Conservation (phyloP, 1,140 invertebrate species). For the Drepana arcuata region DNA sequence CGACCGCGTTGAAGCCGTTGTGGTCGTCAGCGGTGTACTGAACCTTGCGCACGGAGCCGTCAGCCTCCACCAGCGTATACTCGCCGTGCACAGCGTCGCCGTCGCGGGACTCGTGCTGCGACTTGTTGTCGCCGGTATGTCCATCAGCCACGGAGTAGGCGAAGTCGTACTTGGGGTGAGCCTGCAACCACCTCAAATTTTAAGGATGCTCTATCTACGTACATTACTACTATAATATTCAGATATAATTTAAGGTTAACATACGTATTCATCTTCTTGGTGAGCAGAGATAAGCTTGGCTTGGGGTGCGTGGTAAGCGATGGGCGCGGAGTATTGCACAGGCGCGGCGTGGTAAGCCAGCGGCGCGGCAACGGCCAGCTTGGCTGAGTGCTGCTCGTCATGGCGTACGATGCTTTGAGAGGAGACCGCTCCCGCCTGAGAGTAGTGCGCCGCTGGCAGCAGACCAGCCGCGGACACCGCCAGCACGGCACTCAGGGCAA, state of each 20-base stretch:
- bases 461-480: slow-evolving; percentile 41
- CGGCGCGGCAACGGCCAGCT: background rate
- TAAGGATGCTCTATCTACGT: too few species aligned
- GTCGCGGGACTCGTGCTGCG: slow-evolving; percentile 68
- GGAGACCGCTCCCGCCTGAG: slow-evolving; percentile 36
- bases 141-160: slow-evolving; percentile 68
- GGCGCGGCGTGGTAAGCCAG: background rate
- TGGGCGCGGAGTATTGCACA: too few species aligned
- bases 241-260: too few species aligned
- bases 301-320: too few species aligned
- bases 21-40: slow-evolving; percentile 72
- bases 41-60: slow-evolving; percentile 72
- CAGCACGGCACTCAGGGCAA: slow-evolving; percentile 38
- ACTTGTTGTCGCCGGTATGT: slow-evolving; percentile 68
- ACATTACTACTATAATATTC: too few species aligned
- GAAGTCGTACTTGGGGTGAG: slow-evolving; percentile 67
- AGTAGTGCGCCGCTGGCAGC: slow-evolving; percentile 36
- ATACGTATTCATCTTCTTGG: too few species aligned
- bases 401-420: slow-evolving; percentile 46
- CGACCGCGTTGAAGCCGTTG: slow-evolving; percentile 73
- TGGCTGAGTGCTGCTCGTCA: slow-evolving; percentile 30
- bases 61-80: slow-evolving; percentile 72
- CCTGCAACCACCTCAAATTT: too few species aligned
- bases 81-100: slow-evolving; percentile 70
- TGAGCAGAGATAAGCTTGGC: too few species aligned